These are phyloP conservation scores for Otolemur garnettii DNA, from an alignment of 2,113 vertebrate genomes.

Conservation along the genomic window DNA sequence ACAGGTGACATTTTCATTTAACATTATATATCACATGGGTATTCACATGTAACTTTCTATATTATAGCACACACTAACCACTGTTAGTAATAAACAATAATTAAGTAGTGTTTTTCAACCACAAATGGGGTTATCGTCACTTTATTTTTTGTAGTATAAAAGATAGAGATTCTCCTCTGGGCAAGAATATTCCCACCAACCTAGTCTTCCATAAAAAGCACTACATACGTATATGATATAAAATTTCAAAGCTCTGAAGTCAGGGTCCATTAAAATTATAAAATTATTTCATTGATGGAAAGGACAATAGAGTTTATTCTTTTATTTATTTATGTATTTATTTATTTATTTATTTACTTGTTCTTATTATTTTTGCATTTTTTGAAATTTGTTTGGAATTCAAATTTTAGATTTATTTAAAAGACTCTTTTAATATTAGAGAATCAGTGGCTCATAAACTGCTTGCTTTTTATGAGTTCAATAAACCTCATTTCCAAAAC, in stretches of 20 bases:
- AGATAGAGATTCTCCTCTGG: not conserved
- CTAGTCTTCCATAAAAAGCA: not conserved
- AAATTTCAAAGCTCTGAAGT: not conserved
- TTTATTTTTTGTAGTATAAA: not conserved
- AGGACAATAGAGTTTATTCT: not conserved
- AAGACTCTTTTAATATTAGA: not conserved
- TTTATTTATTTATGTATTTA: not conserved
- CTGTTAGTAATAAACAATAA: not conserved
- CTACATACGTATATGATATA: not conserved
- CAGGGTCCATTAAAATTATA: not conserved
- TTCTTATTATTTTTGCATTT: not conserved
- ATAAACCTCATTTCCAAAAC: not conserved
- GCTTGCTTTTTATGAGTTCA: not conserved
- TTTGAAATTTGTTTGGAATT: not conserved
- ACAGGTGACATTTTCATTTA: not conserved
- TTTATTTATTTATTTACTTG: not conserved
- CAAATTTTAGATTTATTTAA: not conserved
- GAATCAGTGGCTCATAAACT: not conserved
- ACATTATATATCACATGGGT: not conserved
- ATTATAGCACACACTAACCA: not conserved
- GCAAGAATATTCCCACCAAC: not conserved
- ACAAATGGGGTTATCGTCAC: not conserved
- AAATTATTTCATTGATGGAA: not conserved
- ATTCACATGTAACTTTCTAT: not conserved
- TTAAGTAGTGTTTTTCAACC: not conserved